Conservation (phyloP, 2,113 vertebrate genomes). For the Stomatorhinus ivindoensis region DNA sequence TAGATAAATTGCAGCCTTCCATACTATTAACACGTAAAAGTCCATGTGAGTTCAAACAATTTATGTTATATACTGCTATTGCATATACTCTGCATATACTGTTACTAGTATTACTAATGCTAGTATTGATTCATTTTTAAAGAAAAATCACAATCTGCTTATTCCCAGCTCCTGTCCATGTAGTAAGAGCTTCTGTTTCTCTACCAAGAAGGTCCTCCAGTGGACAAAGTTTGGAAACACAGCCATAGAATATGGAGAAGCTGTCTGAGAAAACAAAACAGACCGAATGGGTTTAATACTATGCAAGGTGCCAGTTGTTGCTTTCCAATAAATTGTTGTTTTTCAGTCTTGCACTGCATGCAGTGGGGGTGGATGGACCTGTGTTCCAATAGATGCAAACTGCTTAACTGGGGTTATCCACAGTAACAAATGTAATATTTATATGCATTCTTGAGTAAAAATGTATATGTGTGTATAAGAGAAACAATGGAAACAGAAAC, state of each 20-base stretch:
- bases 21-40: neutral
- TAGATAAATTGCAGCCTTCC: neutral
- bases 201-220: neutral
- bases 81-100: neutral
- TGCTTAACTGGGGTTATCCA: neutral
- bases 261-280: constrained; percentile 30
- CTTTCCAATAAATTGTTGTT: constrained; percentile 52
- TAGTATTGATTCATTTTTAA: neutral
- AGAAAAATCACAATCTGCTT: neutral
- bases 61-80: neutral
- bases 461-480: neutral
- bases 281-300: constrained; percentile 48
- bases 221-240: constrained; percentile 33
- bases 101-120: neutral
- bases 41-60: neutral
- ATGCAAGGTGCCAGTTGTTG: constrained; percentile 49
- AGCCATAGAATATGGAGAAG: constrained; percentile 53
- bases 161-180: neutral
- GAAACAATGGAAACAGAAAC: neutral
- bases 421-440: neutral
- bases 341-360: constrained; percentile 36
- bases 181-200: neutral
- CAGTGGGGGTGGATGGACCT: neutral
- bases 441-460: neutral
- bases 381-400: neutral